A percentile compares a stretch with the other conserved stretches of the same genome.
These are phyloP conservation scores for Sebastes schlegelii DNA, from an alignment of 2,113 vertebrate genomes.

Conservation along the genomic window DNA sequence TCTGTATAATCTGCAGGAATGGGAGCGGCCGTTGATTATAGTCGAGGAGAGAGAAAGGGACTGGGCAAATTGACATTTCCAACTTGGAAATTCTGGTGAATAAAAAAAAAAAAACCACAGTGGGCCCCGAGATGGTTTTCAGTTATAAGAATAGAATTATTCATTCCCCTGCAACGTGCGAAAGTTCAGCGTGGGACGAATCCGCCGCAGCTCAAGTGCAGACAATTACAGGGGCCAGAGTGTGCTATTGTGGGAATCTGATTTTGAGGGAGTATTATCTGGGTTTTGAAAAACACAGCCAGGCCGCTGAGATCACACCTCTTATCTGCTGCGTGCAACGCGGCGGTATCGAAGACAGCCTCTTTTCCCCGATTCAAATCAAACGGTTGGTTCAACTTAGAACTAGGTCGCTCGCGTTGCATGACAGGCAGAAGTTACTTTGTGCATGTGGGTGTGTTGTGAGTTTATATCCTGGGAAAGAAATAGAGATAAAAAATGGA, in stretches of 20 bases:
- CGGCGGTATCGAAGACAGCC: constrained; percentile 22
- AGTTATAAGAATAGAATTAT: constrained; percentile 72
- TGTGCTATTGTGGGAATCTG: constrained; percentile 64
- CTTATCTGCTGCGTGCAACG: constrained; percentile 48
- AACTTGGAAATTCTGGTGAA: constrained; percentile 54
- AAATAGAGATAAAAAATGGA: constrained; percentile 18
- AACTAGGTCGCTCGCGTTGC: constrained; percentile 69
- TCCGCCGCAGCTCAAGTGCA: constrained; percentile 66
- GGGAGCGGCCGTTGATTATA: constrained; percentile 74
- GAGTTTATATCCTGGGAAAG: constrained; percentile 15
- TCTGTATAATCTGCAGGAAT: constrained; percentile 78
- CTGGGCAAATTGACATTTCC: constrained; percentile 72
- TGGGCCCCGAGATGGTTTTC: constrained; percentile 45
- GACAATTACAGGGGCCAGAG: constrained; percentile 73
- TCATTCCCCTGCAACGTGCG: constrained; percentile 63
- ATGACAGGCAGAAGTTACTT: constrained; percentile 53
- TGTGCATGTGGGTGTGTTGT: constrained; percentile 47
- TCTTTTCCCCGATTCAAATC: constrained; percentile 53
- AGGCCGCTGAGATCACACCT: constrained; percentile 68
- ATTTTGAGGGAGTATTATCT: constrained; percentile 72
- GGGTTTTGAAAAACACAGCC: constrained; percentile 76
- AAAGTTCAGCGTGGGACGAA: constrained; percentile 69
- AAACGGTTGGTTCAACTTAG: constrained; percentile 61
- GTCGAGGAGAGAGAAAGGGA: constrained; percentile 58
- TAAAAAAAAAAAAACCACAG: constrained; percentile 31